Evolutionary conservation across 2,113 vertebrate species (phyloP).

Genomic region (Pseudolaguvia tuberculata): DNA sequence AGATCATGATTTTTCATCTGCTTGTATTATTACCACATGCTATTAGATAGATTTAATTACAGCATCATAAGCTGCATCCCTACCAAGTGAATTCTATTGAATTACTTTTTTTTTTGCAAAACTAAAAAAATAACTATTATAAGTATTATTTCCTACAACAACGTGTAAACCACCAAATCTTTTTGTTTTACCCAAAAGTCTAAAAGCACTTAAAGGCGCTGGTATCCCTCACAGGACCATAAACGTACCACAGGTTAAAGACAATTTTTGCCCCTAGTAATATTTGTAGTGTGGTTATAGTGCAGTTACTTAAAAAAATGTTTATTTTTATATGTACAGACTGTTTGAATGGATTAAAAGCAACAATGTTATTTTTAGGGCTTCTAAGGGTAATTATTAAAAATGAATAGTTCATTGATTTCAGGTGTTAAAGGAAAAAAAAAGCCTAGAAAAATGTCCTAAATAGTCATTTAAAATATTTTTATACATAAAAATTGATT

Average conservation of each 20-base stretch:
- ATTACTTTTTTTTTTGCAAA: conserved; percentile 13
- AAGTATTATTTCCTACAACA: conserved; percentile 16
- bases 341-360: no score
- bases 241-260: no score
- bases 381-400: neutral
- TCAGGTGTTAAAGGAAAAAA: neutral
- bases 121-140: neutral
- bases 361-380: neutral
- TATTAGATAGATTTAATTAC: neutral
- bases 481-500: neutral
- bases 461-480: neutral
- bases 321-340: no score
- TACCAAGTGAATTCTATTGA: neutral
- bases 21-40: neutral
- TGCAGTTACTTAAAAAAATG: no score
- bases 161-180: neutral
- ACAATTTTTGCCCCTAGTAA: no score
- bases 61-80: neutral
- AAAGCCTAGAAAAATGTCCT: neutral
- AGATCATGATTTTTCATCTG: no score
- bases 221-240: neutral
- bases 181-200: conserved; percentile 10
- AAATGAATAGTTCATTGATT: neutral
- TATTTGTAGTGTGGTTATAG: no score
- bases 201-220: neutral